Conservation (phyloP, 2,797 vertebrate species). For the Ambastaia sidthimunki region DNA sequence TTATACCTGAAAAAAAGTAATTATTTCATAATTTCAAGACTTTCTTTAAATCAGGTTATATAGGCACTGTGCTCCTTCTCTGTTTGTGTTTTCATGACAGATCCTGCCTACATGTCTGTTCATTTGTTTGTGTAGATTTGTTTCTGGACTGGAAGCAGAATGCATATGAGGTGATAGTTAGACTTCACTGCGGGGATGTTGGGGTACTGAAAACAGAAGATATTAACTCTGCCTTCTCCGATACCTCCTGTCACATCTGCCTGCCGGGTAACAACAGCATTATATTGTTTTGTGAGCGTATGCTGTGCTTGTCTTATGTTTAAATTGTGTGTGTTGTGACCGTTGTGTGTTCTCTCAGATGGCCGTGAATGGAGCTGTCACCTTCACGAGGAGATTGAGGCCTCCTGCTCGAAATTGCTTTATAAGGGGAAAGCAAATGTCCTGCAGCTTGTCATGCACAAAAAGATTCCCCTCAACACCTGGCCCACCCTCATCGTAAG, state of each 20-base stretch:
- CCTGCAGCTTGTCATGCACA: slow-evolving; percentile 89
- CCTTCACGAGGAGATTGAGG: slow-evolving; percentile 92
- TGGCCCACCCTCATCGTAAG: slow-evolving; percentile 92
- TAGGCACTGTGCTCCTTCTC: too few relatives aligned
- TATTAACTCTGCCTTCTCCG: slow-evolving; percentile 85
- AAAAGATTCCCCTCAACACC: slow-evolving; percentile 93
- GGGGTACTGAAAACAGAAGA: slow-evolving; percentile 83
- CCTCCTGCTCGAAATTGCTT: slow-evolving; percentile 91
- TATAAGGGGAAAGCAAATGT: slow-evolving; percentile 89
- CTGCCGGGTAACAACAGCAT: slow-evolving; percentile 78
- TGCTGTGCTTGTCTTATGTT: neutral
- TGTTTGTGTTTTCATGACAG: slow-evolving; percentile 2
- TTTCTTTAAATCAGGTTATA: too few relatives aligned
- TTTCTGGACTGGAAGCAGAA: slow-evolving; percentile 97
- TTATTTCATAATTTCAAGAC: too few relatives aligned
- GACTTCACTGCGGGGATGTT: slow-evolving; percentile 83
- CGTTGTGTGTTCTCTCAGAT: slow-evolving; percentile 70
- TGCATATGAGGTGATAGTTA: slow-evolving; percentile 89
- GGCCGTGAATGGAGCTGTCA: slow-evolving; percentile 92
- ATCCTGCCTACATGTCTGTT: slow-evolving; percentile 2
- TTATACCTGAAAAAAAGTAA: neutral
- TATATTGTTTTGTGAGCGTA: neutral
- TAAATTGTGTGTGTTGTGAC: neutral
- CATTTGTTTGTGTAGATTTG: slow-evolving; percentile 78
- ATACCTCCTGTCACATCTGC: slow-evolving; percentile 85